Evolutionary conservation across 2,888 invertebrate genomes (phyloP), one percentile per base, ranked within the genome.

Genomic region (Aelia acuminata): DNA sequence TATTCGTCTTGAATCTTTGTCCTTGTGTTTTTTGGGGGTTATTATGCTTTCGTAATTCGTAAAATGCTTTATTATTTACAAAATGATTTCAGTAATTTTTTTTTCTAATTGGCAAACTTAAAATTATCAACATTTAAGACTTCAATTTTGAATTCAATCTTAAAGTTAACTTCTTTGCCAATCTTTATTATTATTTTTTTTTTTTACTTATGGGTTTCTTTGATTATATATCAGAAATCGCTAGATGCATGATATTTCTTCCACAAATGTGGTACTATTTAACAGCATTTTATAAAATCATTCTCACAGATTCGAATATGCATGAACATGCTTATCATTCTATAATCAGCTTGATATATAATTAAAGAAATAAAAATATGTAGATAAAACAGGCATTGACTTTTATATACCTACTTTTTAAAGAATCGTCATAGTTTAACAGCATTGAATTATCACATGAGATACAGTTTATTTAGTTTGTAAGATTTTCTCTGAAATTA

Each of bases 21-120:
- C 85, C 85, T 85, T 85, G 85, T 85, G 15, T 85, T 85, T 53
- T 53, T 35, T 85, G 53, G 85, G 63, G 57, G n/a, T 39, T 39
- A 39, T 57, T 53, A 35, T 31, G 35, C 85, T 85, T 85, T 85
- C 85, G 85, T 85, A 43, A 48, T 87, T 47, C 70, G 75, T 87
- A 11, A 49, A 85, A 85, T 85, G 35, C 63, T 70, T 70, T 70
- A 35, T 35, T 1, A 49, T 48, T 85, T 85, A 7, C 49, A 22
- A 85, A n/a, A n/a, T 43, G 2, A 43, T 43, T 80, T 43, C 43
- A 80, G n/a, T 43, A 43, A 11, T 13, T 80, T 80, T n/a, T 80
- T 75, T 80, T 13, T 35, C 43, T 11, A 43, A 13, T 10, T 80
- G 22, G 1, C 20, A 80, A 43, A n/a, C n/a, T 80, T 22, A n/a